Base-by-base conservation (phyloP, 2,888 invertebrate species). In the Rhamphomyia laevipes region DNA sequence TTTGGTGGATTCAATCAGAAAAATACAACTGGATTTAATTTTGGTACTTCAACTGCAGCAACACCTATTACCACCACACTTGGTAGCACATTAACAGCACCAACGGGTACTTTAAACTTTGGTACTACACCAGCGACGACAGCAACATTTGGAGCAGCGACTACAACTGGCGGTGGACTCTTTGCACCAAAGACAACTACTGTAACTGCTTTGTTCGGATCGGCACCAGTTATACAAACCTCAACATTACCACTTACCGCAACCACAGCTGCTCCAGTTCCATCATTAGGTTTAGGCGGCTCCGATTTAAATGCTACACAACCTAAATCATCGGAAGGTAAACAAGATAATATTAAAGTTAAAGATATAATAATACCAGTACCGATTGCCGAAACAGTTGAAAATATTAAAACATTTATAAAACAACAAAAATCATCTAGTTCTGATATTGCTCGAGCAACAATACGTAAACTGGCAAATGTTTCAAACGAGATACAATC, bases 401-500 rank as follows among this genome's bases (percentile, higher is more conserved):
- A 90, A 50, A 73, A 77, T 3, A 85, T 92, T 62, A 89, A 90
- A 73, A 80, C 80, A 50, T 84, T 86, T 66, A 85, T 92, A 0
- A 91, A 91, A 71, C 83, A 84, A 50, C 90, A 92, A 64, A 92
- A 92, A 67, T 74, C 77, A 0, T 73, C 84, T 33, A 82, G 86
- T 52, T 88, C 89, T 1, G 89, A 89, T 61, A 84, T 92, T 43
- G 83, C 88, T 59, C 73, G 86, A 48, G 80, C 77, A 1, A 78
- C 78, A 1, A 74, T 65, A 1, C 62, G 68, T 13, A 71, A 70
- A 52, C 53, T 69, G 3, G 61, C 62, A 12, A 68, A 62, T 53
- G 67, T 70, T 0, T 61, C 63, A 10, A 61, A 61, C 37, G 68
- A 67, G 54, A 67, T 70, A 11, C 51, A 61, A 41, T 62, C 60